Evolutionary conservation across 2,888 invertebrate genomes (phyloP), one percentile per base, ranked within the genome.

Genomic region (Mongoloraphidia duomilia): DNA sequence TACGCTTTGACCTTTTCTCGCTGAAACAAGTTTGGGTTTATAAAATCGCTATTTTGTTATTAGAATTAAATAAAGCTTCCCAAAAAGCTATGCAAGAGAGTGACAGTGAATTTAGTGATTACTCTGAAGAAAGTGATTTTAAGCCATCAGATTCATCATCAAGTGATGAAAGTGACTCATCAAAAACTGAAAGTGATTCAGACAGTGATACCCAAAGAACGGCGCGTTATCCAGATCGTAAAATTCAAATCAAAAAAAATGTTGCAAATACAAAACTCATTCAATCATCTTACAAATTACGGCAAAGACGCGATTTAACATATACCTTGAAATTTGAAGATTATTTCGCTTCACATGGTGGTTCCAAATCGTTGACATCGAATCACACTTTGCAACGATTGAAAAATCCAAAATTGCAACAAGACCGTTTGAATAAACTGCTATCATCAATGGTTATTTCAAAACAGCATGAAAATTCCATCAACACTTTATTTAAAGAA

Each of bases 301-400:
- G 26, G 6, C 26, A 26, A 26, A 26, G 26, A 26, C 26, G 26
- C 6, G 58, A 58, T 12, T 60, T 71, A 0, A 78, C 78, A 47
- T 82, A 77, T 58, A 71, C 77, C 51, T 74, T 82, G 17, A 75
- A 79, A 56, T 76, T 81, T 41, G 83, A 83, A 61, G 77, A 78
- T 53, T 83, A 82, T 63, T 84, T 84, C 56, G 72, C 75, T 56
- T 76, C 78, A 63, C 72, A 77, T 63, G 72, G 77, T 12, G 75
- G 71, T 57, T 76, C 72, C 64, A 77, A 77, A 68, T 72, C 76
- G 39, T 65, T 77, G 46, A 89, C 89, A 9, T 90, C 90, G 9
- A 82, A 88, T 65, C 82, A 82, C 59, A 88, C 87, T 0, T 68
- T 90, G 54, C 82, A 82, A 58, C 78, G 81, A 56, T 65, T 91